Evolutionary conservation across 1,140 invertebrate genomes (phyloP), one percentile per base, ranked within the genome.

Genomic region (Oedothorax gibbosus): DNA sequence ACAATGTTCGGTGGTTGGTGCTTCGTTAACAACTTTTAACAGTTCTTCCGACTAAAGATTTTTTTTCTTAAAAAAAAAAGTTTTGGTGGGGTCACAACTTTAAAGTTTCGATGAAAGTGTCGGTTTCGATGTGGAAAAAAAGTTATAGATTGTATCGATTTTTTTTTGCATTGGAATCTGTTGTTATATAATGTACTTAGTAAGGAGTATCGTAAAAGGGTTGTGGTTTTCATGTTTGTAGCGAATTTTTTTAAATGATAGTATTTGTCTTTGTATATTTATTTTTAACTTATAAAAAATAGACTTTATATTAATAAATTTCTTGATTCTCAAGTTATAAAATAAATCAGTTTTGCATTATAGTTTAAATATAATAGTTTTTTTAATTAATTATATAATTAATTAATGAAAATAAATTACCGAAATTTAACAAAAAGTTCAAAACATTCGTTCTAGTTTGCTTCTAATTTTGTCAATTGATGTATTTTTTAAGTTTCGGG

Each of bases 1-100:
- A 82, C 80, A 82, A 82, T 82, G 49, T 57, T 54, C 21, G 54
- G 57, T 35, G 15, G 80, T 82, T 35, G 15, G 80, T 82, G 73
- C 68, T 82, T 82, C 80, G 80, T 82, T 82, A 82, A 82, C 68
- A 82, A 82, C 80, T 82, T 81, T 82, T 82, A 82, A 82, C 80
- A 82, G 73, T 82, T 82, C 80, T 73, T 82, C 80, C 80, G 69
- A 53, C 56, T 66, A 62, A 60, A 73, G 69, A 72, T 73, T 80
- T 80, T 50, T 77, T 77, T 64, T 64, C 62, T 64, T 51, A 7
- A 20, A 71, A 71, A 53, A n/a, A 9, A 11, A 50, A 51, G 53
- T 53, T n/a, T 51, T 71, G 69, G 18, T 51, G 51, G 57, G 20
- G 64, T 18, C 65, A 69, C 73, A 57, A 82, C 69, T 73, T 15